These are phyloP conservation scores for Echinarachnius parma DNA, from an alignment of 53 echinoderm and acorn worm species.

Conservation along the genomic window DNA sequence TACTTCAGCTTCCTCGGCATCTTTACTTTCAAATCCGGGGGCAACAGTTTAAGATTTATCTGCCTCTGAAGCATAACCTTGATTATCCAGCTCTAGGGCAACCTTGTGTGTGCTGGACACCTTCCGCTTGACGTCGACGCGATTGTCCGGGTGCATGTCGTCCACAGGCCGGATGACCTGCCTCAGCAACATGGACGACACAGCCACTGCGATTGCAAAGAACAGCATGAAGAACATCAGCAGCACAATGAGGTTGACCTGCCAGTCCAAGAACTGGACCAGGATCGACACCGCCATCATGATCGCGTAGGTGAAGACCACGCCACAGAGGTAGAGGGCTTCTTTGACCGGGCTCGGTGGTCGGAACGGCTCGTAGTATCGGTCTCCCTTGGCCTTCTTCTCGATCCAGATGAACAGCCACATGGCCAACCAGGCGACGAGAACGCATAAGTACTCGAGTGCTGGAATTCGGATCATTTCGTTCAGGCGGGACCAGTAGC, in stretches of 20 bases:
- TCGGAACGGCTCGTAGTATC: neutral
- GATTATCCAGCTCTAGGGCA: neutral
- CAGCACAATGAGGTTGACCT: conserved; percentile 37
- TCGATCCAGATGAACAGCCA: conserved; percentile 62
- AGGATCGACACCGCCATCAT: conserved; percentile 47
- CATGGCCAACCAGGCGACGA: conserved; percentile 59
- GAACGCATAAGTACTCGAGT: conserved; percentile 57
- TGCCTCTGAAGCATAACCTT: neutral
- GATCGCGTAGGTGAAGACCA: conserved; percentile 40
- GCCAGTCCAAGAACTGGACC: conserved; percentile 53
- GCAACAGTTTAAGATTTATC: no score
- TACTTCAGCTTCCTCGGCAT: no score
- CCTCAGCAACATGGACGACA: conserved; percentile 48
- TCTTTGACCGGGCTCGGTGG: conserved; percentile 49
- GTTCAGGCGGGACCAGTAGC: conserved; percentile 62
- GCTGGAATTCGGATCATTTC: conserved; percentile 75
- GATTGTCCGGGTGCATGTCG: no score
- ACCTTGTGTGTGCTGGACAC: neutral
- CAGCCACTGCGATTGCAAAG: conserved; percentile 39
- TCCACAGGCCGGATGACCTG: conserved; percentile 43
- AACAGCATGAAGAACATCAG: conserved; percentile 53
- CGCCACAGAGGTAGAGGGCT: conserved; percentile 44
- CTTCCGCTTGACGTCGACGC: neutral
- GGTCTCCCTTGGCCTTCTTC: conserved; percentile 18
- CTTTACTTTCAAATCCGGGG: no score